These are phyloP conservation scores for Atethmia centrago DNA, from an alignment of 2,888 invertebrate species.

Conservation along the genomic window DNA sequence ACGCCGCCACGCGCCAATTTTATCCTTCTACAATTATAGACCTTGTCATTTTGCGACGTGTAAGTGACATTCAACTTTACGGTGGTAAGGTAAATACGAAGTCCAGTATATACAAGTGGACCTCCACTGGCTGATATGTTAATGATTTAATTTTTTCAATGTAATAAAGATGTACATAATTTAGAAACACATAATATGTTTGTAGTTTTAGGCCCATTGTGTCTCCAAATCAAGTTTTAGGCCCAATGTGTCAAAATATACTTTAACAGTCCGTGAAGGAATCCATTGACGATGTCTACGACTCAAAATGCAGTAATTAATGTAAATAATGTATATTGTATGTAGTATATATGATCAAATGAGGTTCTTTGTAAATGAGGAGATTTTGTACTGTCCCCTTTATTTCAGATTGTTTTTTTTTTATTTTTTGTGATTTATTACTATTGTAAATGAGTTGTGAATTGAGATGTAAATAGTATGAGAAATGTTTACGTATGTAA, in stretches of 20 bases:
- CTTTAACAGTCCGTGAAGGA: conserved; percentile 16
- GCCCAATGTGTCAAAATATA: conserved; percentile 53
- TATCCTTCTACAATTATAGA: not conserved
- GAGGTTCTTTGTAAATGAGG: conserved; percentile 68
- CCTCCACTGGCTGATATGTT: conserved; percentile 24
- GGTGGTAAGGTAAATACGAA: not conserved
- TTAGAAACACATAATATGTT: conserved; percentile 32
- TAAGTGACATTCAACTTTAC: not conserved
- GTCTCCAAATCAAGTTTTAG: conserved; percentile 37
- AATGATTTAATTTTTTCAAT: conserved; percentile 38
- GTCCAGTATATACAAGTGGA: not conserved
- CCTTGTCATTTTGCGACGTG: not conserved
- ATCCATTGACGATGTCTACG: conserved; percentile 41
- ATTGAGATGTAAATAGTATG: conserved; percentile 82
- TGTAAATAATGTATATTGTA: conserved; percentile 70
- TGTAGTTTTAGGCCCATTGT: conserved; percentile 44
- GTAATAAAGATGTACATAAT: conserved; percentile 47
- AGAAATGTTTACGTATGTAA: conserved; percentile 81
- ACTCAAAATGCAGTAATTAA: conserved; percentile 67
- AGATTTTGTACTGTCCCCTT: conserved; percentile 73
- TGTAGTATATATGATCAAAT: conserved; percentile 71
- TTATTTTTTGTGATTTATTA: conserved; percentile 68
- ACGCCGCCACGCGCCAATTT: not conserved
- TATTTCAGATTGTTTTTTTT: conserved; percentile 77
- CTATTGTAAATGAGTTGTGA: conserved; percentile 81